These are phyloP conservation scores for Oxyteleia sp. DNA, from an alignment of 2,888 invertebrate genomes.

Conservation along the genomic window DNA sequence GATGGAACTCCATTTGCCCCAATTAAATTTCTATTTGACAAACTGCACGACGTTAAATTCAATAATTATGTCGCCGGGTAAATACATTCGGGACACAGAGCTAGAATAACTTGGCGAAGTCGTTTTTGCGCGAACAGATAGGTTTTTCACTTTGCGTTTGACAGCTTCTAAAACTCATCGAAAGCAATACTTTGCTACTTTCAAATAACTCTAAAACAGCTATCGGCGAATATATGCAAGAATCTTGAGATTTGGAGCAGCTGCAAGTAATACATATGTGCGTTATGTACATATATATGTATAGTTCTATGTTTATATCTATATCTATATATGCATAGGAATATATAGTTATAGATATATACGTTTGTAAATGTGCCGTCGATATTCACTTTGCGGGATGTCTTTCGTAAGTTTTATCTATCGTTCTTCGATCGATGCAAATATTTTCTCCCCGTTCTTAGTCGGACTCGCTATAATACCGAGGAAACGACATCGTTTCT, in stretches of 20 bases:
- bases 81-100: slow-evolving; percentile 5
- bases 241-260: slow-evolving; percentile 62
- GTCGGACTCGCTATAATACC: slow-evolving; percentile 14
- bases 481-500: slow-evolving; percentile 34
- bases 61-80: slow-evolving; percentile 27
- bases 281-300: slow-evolving; percentile 9
- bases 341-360: neutral
- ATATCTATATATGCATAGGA: too few species aligned
- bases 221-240: slow-evolving; percentile 21
- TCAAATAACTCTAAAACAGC: slow-evolving; percentile 49
- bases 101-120: slow-evolving; percentile 1
- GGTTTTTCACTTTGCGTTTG: slow-evolving; percentile 35
- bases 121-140: slow-evolving; percentile 14
- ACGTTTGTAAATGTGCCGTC: slow-evolving; percentile 41
- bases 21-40: slow-evolving; percentile 11
- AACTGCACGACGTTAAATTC: slow-evolving; percentile 10
- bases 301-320: slow-evolving; percentile 1
- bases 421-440: slow-evolving; percentile 54
- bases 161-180: slow-evolving; percentile 49
- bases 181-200: slow-evolving; percentile 51
- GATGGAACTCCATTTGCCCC: neutral
- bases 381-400: slow-evolving; percentile 65
- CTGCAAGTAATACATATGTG: slow-evolving; percentile 35
- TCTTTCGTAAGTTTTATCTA: slow-evolving; percentile 62
- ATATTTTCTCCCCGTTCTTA: slow-evolving; percentile 39